A percentile compares a stretch with the other conserved stretches of the same genome.
phyloP scores from a whole-genome alignment of 2,113 vertebrate species.

The Parotia lawesii region DNA sequence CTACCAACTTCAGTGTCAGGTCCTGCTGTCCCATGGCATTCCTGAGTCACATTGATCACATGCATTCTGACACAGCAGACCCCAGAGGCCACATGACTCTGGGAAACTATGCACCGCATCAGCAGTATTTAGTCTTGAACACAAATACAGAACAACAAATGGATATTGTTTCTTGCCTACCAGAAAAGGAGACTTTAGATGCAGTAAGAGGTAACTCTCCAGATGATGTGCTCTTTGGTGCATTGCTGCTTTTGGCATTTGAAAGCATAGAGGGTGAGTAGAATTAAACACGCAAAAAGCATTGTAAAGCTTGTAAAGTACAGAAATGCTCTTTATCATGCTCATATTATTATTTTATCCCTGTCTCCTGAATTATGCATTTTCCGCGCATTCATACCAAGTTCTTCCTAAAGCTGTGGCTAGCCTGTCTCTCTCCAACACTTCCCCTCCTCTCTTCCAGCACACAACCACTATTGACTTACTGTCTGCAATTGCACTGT shows the following conservation, averaged over 20 bases:
- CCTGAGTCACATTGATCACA: not conserved
- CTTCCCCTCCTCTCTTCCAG: not conserved
- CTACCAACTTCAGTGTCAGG: not conserved
- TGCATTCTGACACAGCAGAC: not conserved
- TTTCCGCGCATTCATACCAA: not conserved
- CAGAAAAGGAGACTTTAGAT: not conserved
- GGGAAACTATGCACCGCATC: slow-evolving; percentile 5
- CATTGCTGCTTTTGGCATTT: not conserved
- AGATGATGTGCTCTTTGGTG: not conserved
- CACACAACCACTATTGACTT: not conserved
- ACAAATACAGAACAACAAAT: not conserved
- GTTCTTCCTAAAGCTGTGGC: not conserved
- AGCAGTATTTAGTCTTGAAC: not conserved
- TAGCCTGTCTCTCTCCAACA: not conserved
- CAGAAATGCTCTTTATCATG: not conserved
- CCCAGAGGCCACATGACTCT: not conserved
- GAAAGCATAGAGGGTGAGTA: not conserved
- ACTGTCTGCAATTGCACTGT: not conserved
- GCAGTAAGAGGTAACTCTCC: not conserved
- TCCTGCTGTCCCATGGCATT: not conserved
- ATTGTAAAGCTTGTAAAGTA: not conserved
- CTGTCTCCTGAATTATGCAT: not conserved
- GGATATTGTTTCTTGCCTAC: not conserved
- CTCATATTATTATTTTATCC: not conserved
- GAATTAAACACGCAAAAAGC: not conserved